Conservation (phyloP, 1,140 invertebrate genomes). For the Scylla paramamosain region DNA sequence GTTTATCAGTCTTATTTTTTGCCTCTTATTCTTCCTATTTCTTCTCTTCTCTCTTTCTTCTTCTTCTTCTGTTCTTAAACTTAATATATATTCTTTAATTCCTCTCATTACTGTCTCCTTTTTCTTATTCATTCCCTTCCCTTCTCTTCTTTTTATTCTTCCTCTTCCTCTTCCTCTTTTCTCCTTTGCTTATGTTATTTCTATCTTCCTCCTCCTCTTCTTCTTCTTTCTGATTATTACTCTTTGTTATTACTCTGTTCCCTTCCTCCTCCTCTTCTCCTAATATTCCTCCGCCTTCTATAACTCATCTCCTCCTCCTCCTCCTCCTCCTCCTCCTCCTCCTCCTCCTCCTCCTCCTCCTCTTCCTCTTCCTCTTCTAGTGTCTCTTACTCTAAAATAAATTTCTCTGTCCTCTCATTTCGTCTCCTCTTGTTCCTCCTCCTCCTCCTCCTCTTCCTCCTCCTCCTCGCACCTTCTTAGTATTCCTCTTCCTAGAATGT, state of each 20-base stretch:
- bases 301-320: neutral
- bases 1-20: too few relatives aligned
- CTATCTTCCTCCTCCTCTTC: neutral
- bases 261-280: neutral
- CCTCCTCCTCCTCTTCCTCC: neutral
- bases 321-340: neutral
- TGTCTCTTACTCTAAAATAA: neutral
- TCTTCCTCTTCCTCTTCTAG: neutral
- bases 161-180: neutral
- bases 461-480: neutral
- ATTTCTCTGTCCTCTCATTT: neutral
- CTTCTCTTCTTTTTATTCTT: neutral
- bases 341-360: neutral
- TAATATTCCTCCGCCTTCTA: neutral
- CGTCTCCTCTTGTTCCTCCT: neutral
- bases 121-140: neutral
- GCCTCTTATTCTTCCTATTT: too few relatives aligned
- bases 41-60: too few relatives aligned
- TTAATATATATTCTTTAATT: too few relatives aligned
- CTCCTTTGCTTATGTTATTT: neutral
- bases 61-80: too few relatives aligned
- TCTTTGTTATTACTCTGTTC: neutral
- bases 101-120: too few relatives aligned
- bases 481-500: neutral
- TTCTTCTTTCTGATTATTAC: neutral